Percentiles rank a stretch among this genome's conserved stretches.
Evolutionary conservation across 1,140 invertebrate genomes (phyloP).

Genomic region (Drosophila subpulchrella): DNA sequence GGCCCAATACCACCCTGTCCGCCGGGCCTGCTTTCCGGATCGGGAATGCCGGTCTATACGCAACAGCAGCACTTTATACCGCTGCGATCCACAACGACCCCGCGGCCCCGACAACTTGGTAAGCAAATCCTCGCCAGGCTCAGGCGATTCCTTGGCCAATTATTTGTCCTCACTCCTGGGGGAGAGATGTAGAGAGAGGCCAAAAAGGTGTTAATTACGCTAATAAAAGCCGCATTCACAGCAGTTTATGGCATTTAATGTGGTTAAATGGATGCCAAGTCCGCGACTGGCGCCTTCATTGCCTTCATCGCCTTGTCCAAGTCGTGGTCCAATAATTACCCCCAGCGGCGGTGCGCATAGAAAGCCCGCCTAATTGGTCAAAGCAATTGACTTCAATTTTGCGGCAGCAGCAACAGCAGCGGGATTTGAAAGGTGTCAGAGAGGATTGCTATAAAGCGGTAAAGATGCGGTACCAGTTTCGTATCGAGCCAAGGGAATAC

Average conservation of each 20-base stretch:
- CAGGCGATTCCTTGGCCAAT: slow-evolving; percentile 23
- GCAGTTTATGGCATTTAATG: slow-evolving; percentile 68
- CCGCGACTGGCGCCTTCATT: slow-evolving; percentile 50
- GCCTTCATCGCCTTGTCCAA: slow-evolving; percentile 43
- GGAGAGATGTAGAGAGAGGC: neutral
- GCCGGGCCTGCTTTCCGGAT: slow-evolving; percentile 58
- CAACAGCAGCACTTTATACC: slow-evolving; percentile 74
- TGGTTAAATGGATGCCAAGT: slow-evolving; percentile 59
- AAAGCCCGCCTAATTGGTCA: slow-evolving; percentile 71
- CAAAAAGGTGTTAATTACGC: slow-evolving; percentile 75
- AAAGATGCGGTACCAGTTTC: slow-evolving; percentile 14
- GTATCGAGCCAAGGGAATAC: slow-evolving; percentile 5
- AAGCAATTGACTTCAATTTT: slow-evolving; percentile 29
- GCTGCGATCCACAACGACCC: slow-evolving; percentile 64
- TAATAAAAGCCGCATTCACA: slow-evolving; percentile 75
- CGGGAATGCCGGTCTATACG: slow-evolving; percentile 65
- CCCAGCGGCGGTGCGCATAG: slow-evolving; percentile 48
- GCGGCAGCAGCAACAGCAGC: slow-evolving; percentile 6
- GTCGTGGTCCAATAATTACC: slow-evolving; percentile 56
- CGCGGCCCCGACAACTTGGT: slow-evolving; percentile 68
- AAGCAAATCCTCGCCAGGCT: slow-evolving; percentile 47
- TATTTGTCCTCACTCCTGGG: slow-evolving; percentile 47
- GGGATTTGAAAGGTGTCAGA: slow-evolving; percentile 35
- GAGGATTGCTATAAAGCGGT: slow-evolving; percentile 2
- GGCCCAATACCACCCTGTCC: slow-evolving; percentile 75